Percentiles rank a stretch among this genome's conserved stretches.
Evolutionary conservation across 2,797 vertebrate species (phyloP).

Genomic region (Sebastes hubbsi): DNA sequence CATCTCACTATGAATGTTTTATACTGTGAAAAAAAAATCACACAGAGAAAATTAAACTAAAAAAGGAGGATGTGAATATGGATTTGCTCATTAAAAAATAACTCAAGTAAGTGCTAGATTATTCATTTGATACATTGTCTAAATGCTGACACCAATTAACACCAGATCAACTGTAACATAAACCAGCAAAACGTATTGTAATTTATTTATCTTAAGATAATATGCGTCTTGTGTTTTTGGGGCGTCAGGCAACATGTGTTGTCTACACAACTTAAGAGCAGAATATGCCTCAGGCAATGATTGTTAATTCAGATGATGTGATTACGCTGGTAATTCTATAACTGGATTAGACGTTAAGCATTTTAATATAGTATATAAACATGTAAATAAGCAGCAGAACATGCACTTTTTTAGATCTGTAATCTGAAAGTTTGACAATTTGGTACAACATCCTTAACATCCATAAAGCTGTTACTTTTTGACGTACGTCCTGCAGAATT

Average conservation of each 20-base stretch:
- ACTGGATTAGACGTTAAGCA: neutral
- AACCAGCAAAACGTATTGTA: neutral
- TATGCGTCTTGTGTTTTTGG: neutral
- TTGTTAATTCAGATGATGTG: neutral
- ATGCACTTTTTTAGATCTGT: neutral
- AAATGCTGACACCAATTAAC: conserved; percentile 21
- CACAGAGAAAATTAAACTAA: neutral
- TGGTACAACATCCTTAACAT: neutral
- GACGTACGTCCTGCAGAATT: neutral
- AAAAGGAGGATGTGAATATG: neutral
- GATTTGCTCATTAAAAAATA: neutral
- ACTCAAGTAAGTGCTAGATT: neutral
- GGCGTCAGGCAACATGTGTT: neutral
- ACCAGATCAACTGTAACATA: neutral
- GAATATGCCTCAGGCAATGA: neutral
- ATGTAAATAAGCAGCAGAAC: neutral
- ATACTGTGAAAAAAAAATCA: neutral
- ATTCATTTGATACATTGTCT: conserved; percentile 2
- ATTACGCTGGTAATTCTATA: neutral
- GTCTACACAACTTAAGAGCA: conserved; percentile 10
- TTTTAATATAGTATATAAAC: neutral
- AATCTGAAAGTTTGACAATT: neutral
- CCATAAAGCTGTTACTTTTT: neutral
- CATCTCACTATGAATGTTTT: conserved; percentile 16
- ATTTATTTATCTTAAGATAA: neutral